Conservation (phyloP, 2,888 invertebrate species). For the Lepeophtheirus nordmannii region DNA sequence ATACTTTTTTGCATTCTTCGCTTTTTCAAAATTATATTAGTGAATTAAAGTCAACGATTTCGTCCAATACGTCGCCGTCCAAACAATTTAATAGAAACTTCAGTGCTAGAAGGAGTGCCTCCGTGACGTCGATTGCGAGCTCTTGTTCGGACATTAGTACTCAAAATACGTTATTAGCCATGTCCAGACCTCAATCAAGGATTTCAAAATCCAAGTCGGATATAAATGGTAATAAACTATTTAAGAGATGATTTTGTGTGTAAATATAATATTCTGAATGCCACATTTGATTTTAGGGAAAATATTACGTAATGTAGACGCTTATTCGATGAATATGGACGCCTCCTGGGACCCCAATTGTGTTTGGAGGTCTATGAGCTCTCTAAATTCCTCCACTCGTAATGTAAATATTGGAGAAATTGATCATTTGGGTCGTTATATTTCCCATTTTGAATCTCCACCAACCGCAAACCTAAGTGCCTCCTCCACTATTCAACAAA, state of each 20-base stretch:
- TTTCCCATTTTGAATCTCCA: neutral
- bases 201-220: constrained; percentile 4
- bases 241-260: no score
- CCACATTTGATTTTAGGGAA: no score
- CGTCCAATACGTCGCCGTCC: neutral
- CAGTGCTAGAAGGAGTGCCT: neutral
- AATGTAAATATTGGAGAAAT: constrained; percentile 10
- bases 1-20: neutral
- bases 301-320: no score
- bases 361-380: neutral
- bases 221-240: neutral
- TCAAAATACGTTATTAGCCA: neutral
- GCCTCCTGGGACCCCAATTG: neutral
- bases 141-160: constrained; percentile 8
- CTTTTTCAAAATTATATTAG: constrained; percentile 14
- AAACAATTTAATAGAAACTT: neutral
- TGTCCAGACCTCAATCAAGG: neutral
- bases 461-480: neutral
- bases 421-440: constrained; percentile 14
- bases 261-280: no score
- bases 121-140: neutral
- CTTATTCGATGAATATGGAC: neutral
- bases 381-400: neutral
- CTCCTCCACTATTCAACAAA: no score
- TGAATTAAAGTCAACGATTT: constrained; percentile 9